phyloP scores from a whole-genome alignment of 2,113 vertebrate genomes.

The Thalassarche chlororhynchos region DNA sequence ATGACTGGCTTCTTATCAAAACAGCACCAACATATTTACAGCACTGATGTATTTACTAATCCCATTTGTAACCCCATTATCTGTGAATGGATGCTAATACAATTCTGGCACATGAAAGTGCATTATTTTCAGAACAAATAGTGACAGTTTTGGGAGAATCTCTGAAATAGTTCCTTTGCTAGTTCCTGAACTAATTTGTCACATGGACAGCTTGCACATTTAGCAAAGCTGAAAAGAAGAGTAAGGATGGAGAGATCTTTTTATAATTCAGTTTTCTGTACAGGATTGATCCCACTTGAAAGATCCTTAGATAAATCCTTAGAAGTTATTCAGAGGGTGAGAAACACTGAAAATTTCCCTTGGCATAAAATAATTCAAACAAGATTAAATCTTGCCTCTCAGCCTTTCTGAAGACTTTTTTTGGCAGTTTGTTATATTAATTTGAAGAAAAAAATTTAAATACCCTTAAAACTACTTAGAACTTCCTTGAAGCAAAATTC shows the following conservation, averaged over 20 bases:
- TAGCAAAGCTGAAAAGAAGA: background rate
- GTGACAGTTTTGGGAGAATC: background rate
- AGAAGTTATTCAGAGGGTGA: background rate
- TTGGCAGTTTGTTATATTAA: background rate
- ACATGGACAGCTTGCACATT: background rate
- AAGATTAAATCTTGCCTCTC: slow-evolving; percentile 28
- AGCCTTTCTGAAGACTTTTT: background rate
- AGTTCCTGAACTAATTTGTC: background rate
- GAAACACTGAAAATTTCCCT: slow-evolving; percentile 23
- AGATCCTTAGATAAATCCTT: background rate
- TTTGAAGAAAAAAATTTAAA: background rate
- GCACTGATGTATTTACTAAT: background rate
- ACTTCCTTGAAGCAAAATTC: background rate
- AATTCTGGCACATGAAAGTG: background rate
- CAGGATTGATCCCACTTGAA: background rate
- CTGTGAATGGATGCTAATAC: background rate
- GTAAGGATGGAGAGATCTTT: background rate
- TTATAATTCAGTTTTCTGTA: slow-evolving; percentile 1
- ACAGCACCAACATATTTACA: background rate
- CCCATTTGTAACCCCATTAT: background rate
- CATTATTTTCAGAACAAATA: background rate
- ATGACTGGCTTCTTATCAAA: background rate
- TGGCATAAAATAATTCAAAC: slow-evolving; percentile 6
- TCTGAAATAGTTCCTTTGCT: background rate
- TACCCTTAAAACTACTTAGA: background rate